A percentile compares a stretch with the other conserved stretches of the same genome.
Evolutionary conservation across 2,113 vertebrate species (phyloP).

Genomic region (Pipa parva): DNA sequence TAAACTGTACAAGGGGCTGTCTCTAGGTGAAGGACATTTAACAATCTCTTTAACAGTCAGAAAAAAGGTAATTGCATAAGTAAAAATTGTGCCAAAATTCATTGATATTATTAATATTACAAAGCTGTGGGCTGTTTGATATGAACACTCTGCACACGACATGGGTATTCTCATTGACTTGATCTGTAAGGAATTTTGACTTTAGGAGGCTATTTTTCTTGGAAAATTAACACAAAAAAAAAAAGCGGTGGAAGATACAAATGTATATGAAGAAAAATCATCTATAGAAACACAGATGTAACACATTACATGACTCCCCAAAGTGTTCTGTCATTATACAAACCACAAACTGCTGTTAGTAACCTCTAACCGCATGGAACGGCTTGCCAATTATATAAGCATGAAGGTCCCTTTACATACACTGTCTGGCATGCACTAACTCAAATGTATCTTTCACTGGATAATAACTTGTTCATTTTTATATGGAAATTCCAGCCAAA

Average conservation of each 20-base stretch:
- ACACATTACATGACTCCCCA: not conserved
- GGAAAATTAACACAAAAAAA: not conserved
- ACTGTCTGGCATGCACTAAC: not conserved
- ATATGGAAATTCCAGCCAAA: no score
- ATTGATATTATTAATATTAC: no score
- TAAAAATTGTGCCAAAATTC: no score
- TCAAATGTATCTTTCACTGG: not conserved
- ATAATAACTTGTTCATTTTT: no score
- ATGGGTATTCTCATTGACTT: no score
- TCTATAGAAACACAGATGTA: conserved; percentile 2
- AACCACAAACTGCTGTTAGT: not conserved
- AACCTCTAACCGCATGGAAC: no score
- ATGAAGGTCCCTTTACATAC: not conserved
- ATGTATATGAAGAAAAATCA: not conserved
- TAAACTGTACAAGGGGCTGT: no score
- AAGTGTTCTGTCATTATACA: not conserved
- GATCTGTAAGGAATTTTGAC: not conserved
- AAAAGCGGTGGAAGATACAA: not conserved
- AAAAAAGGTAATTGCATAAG: no score
- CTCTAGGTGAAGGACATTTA: no score
- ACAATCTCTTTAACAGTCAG: no score
- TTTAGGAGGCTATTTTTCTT: not conserved
- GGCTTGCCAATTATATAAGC: not conserved
- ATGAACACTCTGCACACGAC: no score
- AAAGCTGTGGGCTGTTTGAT: no score